Evolutionary conservation across 2,888 invertebrate genomes (phyloP), one percentile per base, ranked within the genome.

Genomic region (Torymus tubicola): DNA sequence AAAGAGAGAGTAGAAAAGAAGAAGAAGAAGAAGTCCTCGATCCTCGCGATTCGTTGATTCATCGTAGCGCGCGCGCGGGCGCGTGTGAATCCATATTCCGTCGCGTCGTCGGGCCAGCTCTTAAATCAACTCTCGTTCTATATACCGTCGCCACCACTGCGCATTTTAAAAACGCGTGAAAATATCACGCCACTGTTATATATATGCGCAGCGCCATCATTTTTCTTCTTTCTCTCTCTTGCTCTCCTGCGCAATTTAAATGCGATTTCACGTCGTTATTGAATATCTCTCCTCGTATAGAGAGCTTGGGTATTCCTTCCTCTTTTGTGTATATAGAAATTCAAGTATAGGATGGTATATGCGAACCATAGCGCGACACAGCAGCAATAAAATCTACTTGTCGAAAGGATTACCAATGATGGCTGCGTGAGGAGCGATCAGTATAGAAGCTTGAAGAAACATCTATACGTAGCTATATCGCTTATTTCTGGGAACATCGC

Each of bases 71-170:
- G n/a, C 11, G 14, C 14, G 16, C 31, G 24, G 2, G 4, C 31
- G 0, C 31, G 31, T 8, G 4, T 3, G 31, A 31, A 31, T 31
- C 31, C 31, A 31, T 31, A 31, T 31, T 31, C 31, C 31, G 31
- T 8, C 3, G 16, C 18, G 18, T 14, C 21, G 42, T 14, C 14
- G 21, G 2, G n/a, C 14, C 10, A 16, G 53, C 55, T 57, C 73
- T 63, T 74, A 74, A 79, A 79, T 79, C 79, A 74, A 73, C 24
- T 55, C 24, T 11, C 18, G n/a, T n/a, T n/a, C n/a, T n/a, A n/a
- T n/a, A n/a, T n/a, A n/a, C n/a, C n/a, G n/a, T n/a, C n/a, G n/a
- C n/a, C 18, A 1, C 58, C 31, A 63, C 53, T 21, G 21, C 31
- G 1, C 65, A 31, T 31, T 31, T 31, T 31, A 31, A 31, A 31